Conservation (phyloP, 2,797 vertebrate species). For the Hipposideros larvatus region DNA sequence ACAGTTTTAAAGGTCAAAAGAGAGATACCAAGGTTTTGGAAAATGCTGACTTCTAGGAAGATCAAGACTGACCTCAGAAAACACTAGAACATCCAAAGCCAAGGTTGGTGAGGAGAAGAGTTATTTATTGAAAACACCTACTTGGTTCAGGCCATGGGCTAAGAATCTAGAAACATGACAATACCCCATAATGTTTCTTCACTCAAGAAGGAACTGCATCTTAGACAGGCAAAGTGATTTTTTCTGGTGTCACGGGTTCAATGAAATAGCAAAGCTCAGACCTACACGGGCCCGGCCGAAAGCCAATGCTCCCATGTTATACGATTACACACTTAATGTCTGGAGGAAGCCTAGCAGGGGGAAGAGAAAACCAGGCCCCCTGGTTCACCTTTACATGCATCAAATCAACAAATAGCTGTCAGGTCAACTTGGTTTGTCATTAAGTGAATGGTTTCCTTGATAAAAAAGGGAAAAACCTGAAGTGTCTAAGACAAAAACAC, state of each 20-base stretch:
- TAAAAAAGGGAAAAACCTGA: not conserved
- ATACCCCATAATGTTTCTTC: not conserved
- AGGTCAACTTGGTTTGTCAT: not conserved
- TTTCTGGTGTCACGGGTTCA: not conserved
- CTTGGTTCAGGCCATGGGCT: not conserved
- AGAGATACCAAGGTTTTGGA: not conserved
- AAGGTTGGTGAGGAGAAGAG: not conserved
- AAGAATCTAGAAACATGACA: not conserved
- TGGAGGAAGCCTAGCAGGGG: accelerated
- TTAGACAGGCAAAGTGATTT: not conserved
- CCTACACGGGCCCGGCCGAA: not conserved
- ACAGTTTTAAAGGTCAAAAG: not conserved
- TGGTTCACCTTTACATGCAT: not conserved
- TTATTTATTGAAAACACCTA: not conserved
- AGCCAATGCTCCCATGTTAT: not conserved
- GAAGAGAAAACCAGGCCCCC: not conserved
- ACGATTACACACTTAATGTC: not conserved
- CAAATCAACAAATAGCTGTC: not conserved
- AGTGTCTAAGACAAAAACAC: not conserved
- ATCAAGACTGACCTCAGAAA: not conserved
- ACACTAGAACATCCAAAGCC: not conserved
- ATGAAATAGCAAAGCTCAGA: not conserved
- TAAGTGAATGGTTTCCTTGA: not conserved
- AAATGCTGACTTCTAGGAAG: not conserved
- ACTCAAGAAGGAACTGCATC: not conserved